phyloP scores from a whole-genome alignment of 2,888 invertebrate species.

The Mythimna ferrago region DNA sequence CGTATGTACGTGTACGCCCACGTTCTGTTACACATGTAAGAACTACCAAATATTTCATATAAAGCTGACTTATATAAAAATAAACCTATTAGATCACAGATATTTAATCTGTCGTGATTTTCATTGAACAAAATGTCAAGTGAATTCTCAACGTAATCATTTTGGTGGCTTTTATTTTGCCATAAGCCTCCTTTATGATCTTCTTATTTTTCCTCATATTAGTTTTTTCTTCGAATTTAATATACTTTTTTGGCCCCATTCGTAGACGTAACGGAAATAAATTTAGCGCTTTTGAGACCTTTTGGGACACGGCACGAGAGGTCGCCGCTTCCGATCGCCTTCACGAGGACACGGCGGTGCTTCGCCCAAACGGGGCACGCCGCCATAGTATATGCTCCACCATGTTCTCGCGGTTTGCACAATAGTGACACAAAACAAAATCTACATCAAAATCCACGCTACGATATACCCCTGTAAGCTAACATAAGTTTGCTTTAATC shows the following conservation, averaged over 20 bases:
- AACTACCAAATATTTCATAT: conserved; percentile 28
- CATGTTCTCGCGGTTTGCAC: too few species aligned
- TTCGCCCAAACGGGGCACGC: too few species aligned
- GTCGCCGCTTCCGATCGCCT: too few species aligned
- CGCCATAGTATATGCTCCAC: too few species aligned
- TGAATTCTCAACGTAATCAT: conserved; percentile 19
- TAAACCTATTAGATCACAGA: background rate
- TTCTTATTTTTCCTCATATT: background rate
- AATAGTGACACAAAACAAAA: background rate
- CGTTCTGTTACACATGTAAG: conserved; percentile 22
- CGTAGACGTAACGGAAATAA: conserved; percentile 11
- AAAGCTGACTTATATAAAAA: conserved; percentile 1
- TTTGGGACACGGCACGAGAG: too few species aligned
- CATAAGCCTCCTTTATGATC: conserved; percentile 4
- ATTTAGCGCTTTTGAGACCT: background rate
- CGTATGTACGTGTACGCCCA: conserved; percentile 14
- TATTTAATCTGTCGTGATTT: conserved; percentile 36
- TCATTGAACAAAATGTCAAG: conserved; percentile 37
- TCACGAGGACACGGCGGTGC: too few species aligned
- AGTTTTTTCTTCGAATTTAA: background rate
- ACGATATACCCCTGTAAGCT: background rate
- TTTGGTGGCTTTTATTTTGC: conserved; percentile 12
- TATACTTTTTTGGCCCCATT: conserved; percentile 6
- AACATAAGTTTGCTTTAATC: too few species aligned
- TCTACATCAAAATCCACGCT: background rate